Evolutionary conservation across 2,888 invertebrate genomes (phyloP), one percentile per base, ranked within the genome.

Genomic region (Athetis lepigone): DNA sequence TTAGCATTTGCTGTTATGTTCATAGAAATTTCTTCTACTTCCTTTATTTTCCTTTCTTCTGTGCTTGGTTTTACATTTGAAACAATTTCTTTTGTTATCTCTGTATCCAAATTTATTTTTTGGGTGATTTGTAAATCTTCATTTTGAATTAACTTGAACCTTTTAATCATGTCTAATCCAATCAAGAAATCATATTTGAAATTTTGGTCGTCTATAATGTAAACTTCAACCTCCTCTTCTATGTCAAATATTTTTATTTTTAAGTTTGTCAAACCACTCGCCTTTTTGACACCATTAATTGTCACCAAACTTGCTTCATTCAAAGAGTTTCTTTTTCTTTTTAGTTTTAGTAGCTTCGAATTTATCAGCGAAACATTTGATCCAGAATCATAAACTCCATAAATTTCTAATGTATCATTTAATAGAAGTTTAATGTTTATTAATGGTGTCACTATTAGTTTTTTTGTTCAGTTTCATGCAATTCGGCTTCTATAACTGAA

Each of bases 241-340:
- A 51, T 4, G 6, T 51, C 13, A 27, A 18, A 40, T 0, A 51
- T 51, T 23, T 39, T 25, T 18, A 51, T 39, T 25, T 39, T 39
- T 7, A 51, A 2, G 2, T 18, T 51, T 39, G 25, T 25, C 39
- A 39, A 23, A 39, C 39, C 39, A 25, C n/a, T 39, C 18, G 51
- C 7, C 7, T 51, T 66, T 42, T 47, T 42, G 6, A 42, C 49
- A 49, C 49, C 49, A 36, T 36, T 21, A 23, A 49, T 49, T 21
- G 49, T 45, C n/a, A n/a, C 8, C 23, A 21, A 49, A 4, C 8
- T 3, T 23, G 9, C 8, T 21, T 27, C 2, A 45, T 21, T 49
- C 4, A 49, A 36, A 49, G 1, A 21, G 6, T 36, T 36, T 49
- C 45, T 9, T 9, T 25, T 25, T 7, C 25, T 16, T 25, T 45